A percentile compares a stretch with the other conserved stretches of the same genome.
Conservation (phyloP, 2,113 vertebrate genomes). For the Pandion haliaetus region DNA sequence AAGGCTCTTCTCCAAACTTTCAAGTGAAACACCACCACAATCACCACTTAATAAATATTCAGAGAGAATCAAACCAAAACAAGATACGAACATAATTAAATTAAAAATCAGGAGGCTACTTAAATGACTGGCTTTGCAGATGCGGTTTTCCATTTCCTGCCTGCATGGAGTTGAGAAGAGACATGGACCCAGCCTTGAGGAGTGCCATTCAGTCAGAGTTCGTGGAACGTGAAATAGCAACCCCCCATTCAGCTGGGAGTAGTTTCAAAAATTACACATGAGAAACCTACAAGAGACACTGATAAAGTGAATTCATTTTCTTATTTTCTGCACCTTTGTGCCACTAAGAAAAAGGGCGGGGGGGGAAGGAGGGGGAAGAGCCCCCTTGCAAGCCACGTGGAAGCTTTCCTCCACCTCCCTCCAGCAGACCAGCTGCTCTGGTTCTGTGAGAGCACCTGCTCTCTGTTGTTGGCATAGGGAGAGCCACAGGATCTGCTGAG, state of each 20-base stretch:
- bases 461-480: not conserved
- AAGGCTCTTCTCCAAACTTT: not conserved
- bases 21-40: not conserved
- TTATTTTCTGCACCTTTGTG: not conserved
- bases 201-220: not conserved
- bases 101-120: not conserved
- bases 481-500: not conserved
- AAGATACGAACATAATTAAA: not conserved
- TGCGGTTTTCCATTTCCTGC: not conserved
- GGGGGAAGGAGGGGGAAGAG: not conserved
- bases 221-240: not conserved
- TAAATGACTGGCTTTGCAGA: not conserved
- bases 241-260: not conserved
- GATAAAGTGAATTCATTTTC: not conserved
- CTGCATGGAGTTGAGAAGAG: not conserved
- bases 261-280: not conserved
- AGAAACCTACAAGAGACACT: not conserved
- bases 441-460: not conserved
- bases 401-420: not conserved
- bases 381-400: not conserved
- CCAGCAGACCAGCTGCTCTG: not conserved
- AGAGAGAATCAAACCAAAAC: not conserved
- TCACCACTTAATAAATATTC: conserved; percentile 5
- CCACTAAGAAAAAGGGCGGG: not conserved
- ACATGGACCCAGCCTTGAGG: not conserved